phyloP scores from a whole-genome alignment of 2,797 vertebrate genomes.

The Channa striata region DNA sequence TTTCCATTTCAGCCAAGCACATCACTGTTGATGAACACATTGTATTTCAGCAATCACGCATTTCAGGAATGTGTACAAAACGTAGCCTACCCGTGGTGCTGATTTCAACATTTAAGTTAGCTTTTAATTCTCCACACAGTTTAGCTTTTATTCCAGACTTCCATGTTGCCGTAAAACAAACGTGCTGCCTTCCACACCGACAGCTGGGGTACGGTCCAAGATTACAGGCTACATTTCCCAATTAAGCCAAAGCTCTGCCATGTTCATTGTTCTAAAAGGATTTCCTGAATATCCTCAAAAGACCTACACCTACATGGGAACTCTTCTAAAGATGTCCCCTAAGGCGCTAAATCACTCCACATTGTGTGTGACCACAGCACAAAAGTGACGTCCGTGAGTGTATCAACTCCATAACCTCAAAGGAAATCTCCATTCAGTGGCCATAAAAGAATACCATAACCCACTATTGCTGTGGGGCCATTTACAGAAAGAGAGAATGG shows the following conservation, averaged over 20 bases:
- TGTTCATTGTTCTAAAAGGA: slow-evolving; percentile 76
- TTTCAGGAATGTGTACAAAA: slow-evolving; percentile 64
- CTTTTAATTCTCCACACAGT: slow-evolving; percentile 4
- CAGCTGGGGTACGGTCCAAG: slow-evolving; percentile 37
- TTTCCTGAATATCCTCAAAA: slow-evolving; percentile 76
- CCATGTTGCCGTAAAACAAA: background rate
- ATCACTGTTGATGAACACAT: slow-evolving; percentile 68
- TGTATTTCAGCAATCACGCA: slow-evolving; percentile 61
- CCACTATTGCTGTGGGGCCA: slow-evolving; percentile 64
- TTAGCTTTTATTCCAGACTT: slow-evolving; percentile 16
- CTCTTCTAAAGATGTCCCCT: slow-evolving; percentile 73
- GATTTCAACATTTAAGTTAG: slow-evolving; percentile 1
- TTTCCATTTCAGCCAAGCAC: slow-evolving; percentile 51
- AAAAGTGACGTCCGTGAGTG: slow-evolving; percentile 77
- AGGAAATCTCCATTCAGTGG: slow-evolving; percentile 79
- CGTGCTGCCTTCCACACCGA: background rate
- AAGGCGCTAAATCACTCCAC: slow-evolving; percentile 75
- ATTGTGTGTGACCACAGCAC: slow-evolving; percentile 72
- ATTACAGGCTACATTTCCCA: slow-evolving; percentile 56
- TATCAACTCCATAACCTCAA: slow-evolving; percentile 82
- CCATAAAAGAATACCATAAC: slow-evolving; percentile 73
- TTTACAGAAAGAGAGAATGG: slow-evolving; percentile 77
- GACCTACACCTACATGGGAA: slow-evolving; percentile 65
- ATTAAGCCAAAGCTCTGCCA: slow-evolving; percentile 51
- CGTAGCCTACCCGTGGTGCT: slow-evolving; percentile 21